A percentile compares a stretch with the other conserved stretches of the same genome.
Evolutionary conservation across 1,140 invertebrate genomes (phyloP).

Genomic region (Parapsyche elsis): DNA sequence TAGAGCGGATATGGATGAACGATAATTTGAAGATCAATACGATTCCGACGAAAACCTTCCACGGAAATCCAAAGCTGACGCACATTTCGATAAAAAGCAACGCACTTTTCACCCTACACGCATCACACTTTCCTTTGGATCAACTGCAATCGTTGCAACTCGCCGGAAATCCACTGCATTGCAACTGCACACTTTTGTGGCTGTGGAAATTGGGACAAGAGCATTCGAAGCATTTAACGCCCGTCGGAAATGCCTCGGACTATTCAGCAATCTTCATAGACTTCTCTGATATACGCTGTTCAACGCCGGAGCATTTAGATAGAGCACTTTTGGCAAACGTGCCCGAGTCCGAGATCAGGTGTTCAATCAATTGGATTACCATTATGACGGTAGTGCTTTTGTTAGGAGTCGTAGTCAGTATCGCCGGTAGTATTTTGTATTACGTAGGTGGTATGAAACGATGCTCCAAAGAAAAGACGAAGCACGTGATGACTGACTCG

Average conservation of each 20-base stretch:
- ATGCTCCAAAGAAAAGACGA: conserved; percentile 67
- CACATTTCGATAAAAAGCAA: conserved; percentile 79
- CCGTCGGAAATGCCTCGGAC: conserved; percentile 59
- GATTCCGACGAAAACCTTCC: conserved; percentile 78
- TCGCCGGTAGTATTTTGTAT: conserved; percentile 68
- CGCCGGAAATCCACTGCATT: conserved; percentile 84
- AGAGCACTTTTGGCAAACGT: conserved; percentile 66
- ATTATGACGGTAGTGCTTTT: conserved; percentile 68
- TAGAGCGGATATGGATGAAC: conserved; percentile 81
- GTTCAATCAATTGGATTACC: conserved; percentile 71
- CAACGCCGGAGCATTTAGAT: conserved; percentile 67
- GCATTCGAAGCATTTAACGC: conserved; percentile 62
- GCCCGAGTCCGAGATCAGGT: conserved; percentile 71
- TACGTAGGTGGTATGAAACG: conserved; percentile 68
- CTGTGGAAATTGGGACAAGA: conserved; percentile 79
- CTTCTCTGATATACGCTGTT: conserved; percentile 69
- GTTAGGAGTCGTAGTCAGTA: conserved; percentile 68
- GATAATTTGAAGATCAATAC: conserved; percentile 77
- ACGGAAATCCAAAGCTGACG: conserved; percentile 79
- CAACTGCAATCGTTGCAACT: conserved; percentile 76
- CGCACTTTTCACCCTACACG: conserved; percentile 77
- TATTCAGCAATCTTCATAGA: conserved; percentile 64
- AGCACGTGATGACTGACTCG: conserved; percentile 66
- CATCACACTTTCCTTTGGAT: conserved; percentile 83
- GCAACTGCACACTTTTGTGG: conserved; percentile 90